Evolutionary conservation across 2,113 vertebrate genomes (phyloP), one percentile per base, ranked within the genome.

Genomic region (Dendrocopos noguchii): DNA sequence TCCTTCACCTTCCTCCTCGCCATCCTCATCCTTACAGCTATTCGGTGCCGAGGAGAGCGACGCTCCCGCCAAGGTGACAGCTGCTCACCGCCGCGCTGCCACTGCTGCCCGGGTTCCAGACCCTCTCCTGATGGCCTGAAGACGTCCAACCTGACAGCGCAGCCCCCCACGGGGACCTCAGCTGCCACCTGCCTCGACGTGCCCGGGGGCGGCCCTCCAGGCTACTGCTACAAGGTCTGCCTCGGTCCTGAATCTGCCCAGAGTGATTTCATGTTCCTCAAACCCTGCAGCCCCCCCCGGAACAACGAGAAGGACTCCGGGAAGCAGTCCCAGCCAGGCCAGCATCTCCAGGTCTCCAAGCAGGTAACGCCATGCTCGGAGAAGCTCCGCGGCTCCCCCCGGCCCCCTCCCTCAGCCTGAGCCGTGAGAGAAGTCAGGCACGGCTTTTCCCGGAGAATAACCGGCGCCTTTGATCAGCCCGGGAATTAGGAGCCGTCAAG

Each of bases 191-290:
- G 98, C 75, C 97, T 98, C 42, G 98, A 99, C 25, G 95, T 96
- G 65, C 98, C 39, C 1, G 97, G 91, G 27, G 97, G 96, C 10
- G 97, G 98, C 31, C 97, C 98, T 55, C 98, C 98, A 3, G 98
- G 98, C 31, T 99, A 99, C 86, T 99, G 99, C 96, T 99, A 99
- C 93, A 98, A 99, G 97, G 98, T 99, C 73, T 99, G 98, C 92
- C 96, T 99, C 10, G 98, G 98, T 59, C 98, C 98, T 1, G 98
- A 99, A 92, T 99, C 98, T 21, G 98, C 98, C 75, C 98, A 99
- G 97, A 98, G 98, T 20, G 98, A 99, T 97, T 99, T 99, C 91
- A 99, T 98, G 98, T 99, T 99, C 93, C 96, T 99, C 84, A 99
- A 99, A 95, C 98, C 99, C 88, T 99, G 98, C 97, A 98, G 98